Percentiles rank a stretch among this genome's conserved stretches.
Evolutionary conservation across 2,113 vertebrate species (phyloP).

Genomic region (Felis chaus): DNA sequence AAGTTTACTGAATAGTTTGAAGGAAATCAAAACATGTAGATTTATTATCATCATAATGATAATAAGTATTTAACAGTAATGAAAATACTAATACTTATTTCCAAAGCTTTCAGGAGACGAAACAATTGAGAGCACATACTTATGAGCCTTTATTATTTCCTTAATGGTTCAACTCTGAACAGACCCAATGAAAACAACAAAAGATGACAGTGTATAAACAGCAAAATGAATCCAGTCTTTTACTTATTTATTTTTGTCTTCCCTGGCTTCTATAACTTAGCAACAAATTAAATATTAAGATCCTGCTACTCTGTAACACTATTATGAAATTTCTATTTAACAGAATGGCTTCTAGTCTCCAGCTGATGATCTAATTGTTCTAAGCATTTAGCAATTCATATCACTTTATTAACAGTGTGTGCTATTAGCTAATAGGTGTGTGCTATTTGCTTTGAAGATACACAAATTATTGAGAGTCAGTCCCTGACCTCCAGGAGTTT

Average conservation of each 20-base stretch:
- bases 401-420: background rate
- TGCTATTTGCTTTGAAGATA: background rate
- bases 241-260: background rate
- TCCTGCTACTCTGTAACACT: slow-evolving; percentile 4
- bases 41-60: slow-evolving; percentile 50
- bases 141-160: slow-evolving; percentile 40
- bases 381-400: background rate
- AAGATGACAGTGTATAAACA: slow-evolving; percentile 40
- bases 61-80: slow-evolving; percentile 57
- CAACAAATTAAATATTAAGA: slow-evolving; percentile 48
- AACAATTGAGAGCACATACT: slow-evolving; percentile 30
- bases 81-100: slow-evolving; percentile 60
- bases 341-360: slow-evolving; percentile 18
- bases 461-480: background rate
- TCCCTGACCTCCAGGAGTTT: background rate
- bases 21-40: slow-evolving; percentile 36
- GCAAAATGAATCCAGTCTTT: slow-evolving; percentile 53
- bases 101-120: slow-evolving; percentile 68
- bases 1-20: slow-evolving; percentile 42
- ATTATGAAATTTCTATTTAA: slow-evolving; percentile 54
- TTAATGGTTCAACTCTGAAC: slow-evolving; percentile 50
- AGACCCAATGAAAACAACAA: slow-evolving; percentile 45
- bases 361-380: slow-evolving; percentile 39
- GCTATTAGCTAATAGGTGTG: background rate
- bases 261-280: slow-evolving; percentile 33